phyloP scores from a whole-genome alignment of 2,113 vertebrate genomes.

The Coturnix japonica region DNA sequence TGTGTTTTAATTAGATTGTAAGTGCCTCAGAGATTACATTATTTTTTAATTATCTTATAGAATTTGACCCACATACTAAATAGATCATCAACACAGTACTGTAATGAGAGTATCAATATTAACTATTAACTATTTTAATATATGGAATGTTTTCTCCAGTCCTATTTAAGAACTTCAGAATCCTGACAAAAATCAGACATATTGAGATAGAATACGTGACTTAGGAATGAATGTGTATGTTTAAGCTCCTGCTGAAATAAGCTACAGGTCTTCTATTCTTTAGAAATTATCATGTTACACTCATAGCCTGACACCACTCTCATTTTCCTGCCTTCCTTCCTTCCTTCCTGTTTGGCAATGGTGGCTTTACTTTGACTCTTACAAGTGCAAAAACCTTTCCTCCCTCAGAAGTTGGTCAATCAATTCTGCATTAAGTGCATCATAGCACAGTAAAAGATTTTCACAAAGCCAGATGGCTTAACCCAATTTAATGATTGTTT shows the following conservation, averaged over 20 bases:
- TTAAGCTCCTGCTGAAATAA: slow-evolving; percentile 17
- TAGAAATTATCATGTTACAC: background rate
- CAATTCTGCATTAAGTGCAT: slow-evolving; percentile 76
- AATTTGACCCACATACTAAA: background rate
- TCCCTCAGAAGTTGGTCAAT: slow-evolving; percentile 72
- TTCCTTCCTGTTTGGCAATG: slow-evolving; percentile 59
- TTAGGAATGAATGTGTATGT: background rate
- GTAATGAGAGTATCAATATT: background rate
- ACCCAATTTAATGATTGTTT: slow-evolving; percentile 81
- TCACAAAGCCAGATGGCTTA: slow-evolving; percentile 79
- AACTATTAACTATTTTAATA: background rate
- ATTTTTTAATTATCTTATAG: slow-evolving; percentile 1
- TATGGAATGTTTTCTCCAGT: background rate
- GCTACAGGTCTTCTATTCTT: background rate
- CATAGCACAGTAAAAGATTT: slow-evolving; percentile 76
- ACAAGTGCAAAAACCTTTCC: slow-evolving; percentile 67
- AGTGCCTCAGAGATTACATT: background rate
- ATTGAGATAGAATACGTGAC: background rate
- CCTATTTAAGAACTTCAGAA: background rate
- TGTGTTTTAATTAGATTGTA: slow-evolving; percentile 10
- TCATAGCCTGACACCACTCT: background rate
- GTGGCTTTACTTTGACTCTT: slow-evolving; percentile 79
- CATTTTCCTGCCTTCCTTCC: background rate
- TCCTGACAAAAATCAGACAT: background rate
- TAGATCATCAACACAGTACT: background rate